A percentile compares a stretch with the other conserved stretches of the same genome.
phyloP scores from a whole-genome alignment of 2,797 vertebrate genomes.

The Coendou prehensilis region DNA sequence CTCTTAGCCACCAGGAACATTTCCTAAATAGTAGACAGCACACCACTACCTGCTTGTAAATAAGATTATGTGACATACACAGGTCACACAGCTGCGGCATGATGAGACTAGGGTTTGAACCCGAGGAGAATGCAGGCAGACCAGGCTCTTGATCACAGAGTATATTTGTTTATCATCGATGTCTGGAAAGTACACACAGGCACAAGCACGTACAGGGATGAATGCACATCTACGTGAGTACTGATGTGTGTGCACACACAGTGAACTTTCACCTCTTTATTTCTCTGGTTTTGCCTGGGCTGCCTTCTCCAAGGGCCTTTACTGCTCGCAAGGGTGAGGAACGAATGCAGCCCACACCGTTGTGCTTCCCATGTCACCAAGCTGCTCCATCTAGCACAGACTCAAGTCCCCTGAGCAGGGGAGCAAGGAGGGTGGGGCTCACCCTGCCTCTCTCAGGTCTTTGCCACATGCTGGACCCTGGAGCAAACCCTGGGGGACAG shows the following conservation, averaged over 20 bases:
- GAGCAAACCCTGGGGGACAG: accelerated
- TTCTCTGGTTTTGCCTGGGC: background rate
- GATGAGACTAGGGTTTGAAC: background rate
- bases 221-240: background rate
- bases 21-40: background rate
- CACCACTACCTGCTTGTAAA: accelerated
- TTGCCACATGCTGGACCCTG: background rate
- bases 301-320: background rate
- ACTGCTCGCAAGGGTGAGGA: background rate
- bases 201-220: accelerated
- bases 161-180: accelerated
- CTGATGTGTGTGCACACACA: background rate
- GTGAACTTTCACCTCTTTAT: background rate
- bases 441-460: background rate
- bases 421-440: background rate
- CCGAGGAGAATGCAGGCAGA: background rate
- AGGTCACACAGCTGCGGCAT: accelerated
- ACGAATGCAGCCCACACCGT: accelerated
- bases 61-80: accelerated
- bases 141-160: background rate
- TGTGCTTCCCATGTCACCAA: accelerated
- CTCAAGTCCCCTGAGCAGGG: background rate
- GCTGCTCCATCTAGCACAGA: too few species aligned
- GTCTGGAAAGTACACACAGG: too few species aligned
- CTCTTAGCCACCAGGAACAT: accelerated